Evolutionary conservation across 2,888 invertebrate genomes (phyloP), one percentile per base, ranked within the genome.

Genomic region (Chrysomela aeneicollis): DNA sequence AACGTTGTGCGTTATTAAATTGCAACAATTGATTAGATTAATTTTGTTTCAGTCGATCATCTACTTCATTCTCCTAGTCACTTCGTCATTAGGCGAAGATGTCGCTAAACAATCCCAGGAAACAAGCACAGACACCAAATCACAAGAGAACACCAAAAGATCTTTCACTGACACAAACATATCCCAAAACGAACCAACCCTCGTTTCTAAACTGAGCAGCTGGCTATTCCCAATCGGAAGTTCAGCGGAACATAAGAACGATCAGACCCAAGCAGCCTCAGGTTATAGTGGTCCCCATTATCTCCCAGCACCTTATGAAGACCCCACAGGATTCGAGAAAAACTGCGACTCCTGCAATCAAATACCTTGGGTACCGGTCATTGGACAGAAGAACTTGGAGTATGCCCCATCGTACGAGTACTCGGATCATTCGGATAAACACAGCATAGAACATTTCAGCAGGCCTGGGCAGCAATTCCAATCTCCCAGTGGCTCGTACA

Each of bases 301-400:
- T 61, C 68, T 74, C 46, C 75, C 79, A 4, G 77, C 75, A 21
- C 68, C 64, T 59, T 69, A 59, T 47, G 61, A 21, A 55, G 68
- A 52, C 70, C 71, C 59, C 62, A 61, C 61, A 70, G 73, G 64
- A 19, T 12, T 59, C 67, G 64, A 73, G 66, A 58, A 86, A 76
- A 86, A 87, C 68, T 94, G 94, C 77, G 90, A 91, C 77, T 88
- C 91, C 60, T 94, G 94, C 77, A 92, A 93, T 79, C 86, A 88
- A 79, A 87, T 89, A 75, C 93, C 94, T 64, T 94, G 94, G 94
- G 87, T 92, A 73, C 94, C 94, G 37, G 88, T 93, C 49, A 68
- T 69, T 57, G 78, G 76, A 3, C 72, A 74, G 63, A 78, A 78
- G 35, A 64, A 78, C 12, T 73, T 79, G 46, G 78, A 77, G 52